Conservation (phyloP, 2,797 vertebrate species). For the Crocidura indochinensis region DNA sequence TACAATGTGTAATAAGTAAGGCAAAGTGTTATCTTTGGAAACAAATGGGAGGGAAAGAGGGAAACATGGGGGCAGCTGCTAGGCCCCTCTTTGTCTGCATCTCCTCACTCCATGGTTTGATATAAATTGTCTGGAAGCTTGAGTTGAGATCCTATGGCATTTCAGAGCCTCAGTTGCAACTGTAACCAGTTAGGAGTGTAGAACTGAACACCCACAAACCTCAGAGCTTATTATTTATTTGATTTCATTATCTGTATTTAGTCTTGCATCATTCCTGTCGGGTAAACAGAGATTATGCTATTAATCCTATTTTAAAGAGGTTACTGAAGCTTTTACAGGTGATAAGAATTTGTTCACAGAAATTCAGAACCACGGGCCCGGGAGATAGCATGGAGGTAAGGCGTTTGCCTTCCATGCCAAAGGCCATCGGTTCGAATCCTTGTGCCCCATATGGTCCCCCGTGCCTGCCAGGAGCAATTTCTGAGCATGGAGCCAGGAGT, state of each 20-base stretch:
- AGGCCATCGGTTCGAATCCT: too few relatives aligned
- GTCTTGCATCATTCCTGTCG: background rate
- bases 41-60: background rate
- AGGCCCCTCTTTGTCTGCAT: background rate
- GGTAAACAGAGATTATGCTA: background rate
- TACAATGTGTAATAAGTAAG: background rate
- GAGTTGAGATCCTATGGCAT: background rate
- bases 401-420: too few relatives aligned
- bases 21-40: slow-evolving; percentile 3
- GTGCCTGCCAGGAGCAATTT: too few relatives aligned
- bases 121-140: background rate
- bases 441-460: too few relatives aligned
- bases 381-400: too few relatives aligned
- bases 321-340: background rate
- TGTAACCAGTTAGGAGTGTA: background rate
- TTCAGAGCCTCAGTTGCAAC: background rate
- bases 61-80: background rate
- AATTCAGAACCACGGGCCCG: background rate
- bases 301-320: background rate
- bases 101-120: background rate
- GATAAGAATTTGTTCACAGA: slow-evolving; percentile 37
- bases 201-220: background rate
- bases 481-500: too few relatives aligned
- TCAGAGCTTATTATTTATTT: background rate
- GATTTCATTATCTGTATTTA: slow-evolving; percentile 4